These are phyloP conservation scores for Cecropterus lyciades DNA, from an alignment of 1,140 invertebrate species.

Conservation along the genomic window DNA sequence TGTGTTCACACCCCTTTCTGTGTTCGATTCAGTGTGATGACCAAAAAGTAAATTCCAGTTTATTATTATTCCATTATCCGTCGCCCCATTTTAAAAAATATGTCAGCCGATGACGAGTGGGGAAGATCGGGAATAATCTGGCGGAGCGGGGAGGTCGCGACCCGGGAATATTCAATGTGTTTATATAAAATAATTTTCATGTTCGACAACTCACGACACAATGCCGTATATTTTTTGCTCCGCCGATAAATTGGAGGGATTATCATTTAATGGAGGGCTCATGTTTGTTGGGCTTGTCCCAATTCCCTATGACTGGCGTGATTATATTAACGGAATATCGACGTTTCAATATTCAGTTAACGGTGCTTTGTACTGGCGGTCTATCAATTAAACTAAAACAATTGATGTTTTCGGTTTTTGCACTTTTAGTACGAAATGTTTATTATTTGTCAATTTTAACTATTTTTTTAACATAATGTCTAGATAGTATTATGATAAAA, in stretches of 20 bases:
- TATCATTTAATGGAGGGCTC: constrained; percentile 84
- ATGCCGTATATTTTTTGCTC: constrained; percentile 79
- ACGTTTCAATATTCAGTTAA: constrained; percentile 51
- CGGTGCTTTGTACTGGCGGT: constrained; percentile 42
- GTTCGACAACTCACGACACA: constrained; percentile 80
- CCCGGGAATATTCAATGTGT: constrained; percentile 81
- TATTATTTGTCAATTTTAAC: neutral
- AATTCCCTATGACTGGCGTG: constrained; percentile 78
- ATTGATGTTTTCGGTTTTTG: neutral
- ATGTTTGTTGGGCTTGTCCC: constrained; percentile 78
- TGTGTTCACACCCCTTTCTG: constrained; percentile 81
- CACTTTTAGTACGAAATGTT: neutral
- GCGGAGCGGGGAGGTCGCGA: constrained; percentile 64
- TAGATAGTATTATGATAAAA: too few species aligned
- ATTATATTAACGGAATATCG: constrained; percentile 79
- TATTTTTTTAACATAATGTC: too few species aligned
- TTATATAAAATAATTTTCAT: constrained; percentile 84
- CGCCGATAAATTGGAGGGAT: constrained; percentile 81
- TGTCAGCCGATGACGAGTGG: constrained; percentile 79
- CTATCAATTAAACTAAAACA: constrained; percentile 25
- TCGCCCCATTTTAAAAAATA: constrained; percentile 82
- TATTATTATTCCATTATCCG: constrained; percentile 83
- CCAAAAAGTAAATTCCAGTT: constrained; percentile 83
- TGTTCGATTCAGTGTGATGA: constrained; percentile 78
- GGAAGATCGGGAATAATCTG: constrained; percentile 72